Base-by-base conservation (phyloP, 2,888 invertebrate species). In the Tipula vernalis region DNA sequence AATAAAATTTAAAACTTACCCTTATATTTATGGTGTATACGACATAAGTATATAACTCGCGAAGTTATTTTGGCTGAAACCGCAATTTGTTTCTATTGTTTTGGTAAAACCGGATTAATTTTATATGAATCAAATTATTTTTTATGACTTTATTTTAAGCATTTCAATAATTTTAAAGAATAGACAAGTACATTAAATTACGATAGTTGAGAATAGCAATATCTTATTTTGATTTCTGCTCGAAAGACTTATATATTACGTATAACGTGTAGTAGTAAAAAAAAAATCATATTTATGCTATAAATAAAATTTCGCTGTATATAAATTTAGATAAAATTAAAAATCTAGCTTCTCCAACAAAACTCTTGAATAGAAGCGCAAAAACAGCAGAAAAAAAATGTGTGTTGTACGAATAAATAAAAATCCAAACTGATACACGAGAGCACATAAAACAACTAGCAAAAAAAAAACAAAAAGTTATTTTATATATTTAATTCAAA, bases 1-100 rank as follows among this genome's bases (percentile, higher is more conserved):
- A 71, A 71, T 71, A 71, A 71, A 71, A 71, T 71, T 71, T 28
- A 71, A 28, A 71, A 71, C 71, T 71, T 71, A 71, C 71, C 71
- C 71, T 71, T 28, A 71, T 71, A 71, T 71, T 71, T 71, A 71
- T 71, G 71, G 71, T 71, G 10, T 71, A 71, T 71, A 71, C 28
- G 51, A 71, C 28, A 8, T n/a, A n/a, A 18, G 71, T 8, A 71
- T 10, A 71, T 71, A 28, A 28, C 71, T 28, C 71, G 71, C 71
- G 71, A 71, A 71, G 71, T 28, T 71, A 71, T 71, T 71, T 28
- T 71, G 71, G 71, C 28, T 71, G 18, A 71, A 71, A 71, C 71
- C 71, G 71, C 71, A 71, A 71, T 71, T 71, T 71, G 71, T 71
- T 71, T 71, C 71, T 71, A 71, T 71, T 71, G 71, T 71, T 71